phyloP scores from a whole-genome alignment of 2,888 invertebrate species.

The Mesorhabditis sp. region DNA sequence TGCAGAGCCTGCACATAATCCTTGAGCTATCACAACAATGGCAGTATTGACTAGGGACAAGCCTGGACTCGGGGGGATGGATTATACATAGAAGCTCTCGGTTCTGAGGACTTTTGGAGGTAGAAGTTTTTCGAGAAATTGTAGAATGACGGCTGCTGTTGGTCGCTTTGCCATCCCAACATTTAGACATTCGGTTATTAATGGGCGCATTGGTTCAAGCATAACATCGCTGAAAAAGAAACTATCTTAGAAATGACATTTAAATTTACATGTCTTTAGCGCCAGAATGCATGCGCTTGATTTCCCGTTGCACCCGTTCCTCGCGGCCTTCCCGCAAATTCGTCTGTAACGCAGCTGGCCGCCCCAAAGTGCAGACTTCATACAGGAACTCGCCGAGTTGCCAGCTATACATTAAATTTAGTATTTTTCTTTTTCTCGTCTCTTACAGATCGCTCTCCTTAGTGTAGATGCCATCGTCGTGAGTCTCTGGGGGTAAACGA shows the following conservation, averaged over 20 bases:
- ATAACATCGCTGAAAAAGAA: background rate
- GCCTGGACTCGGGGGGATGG: too few species aligned
- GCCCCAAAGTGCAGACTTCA: constrained; percentile 28
- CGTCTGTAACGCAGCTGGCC: constrained; percentile 17
- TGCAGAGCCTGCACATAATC: too few species aligned
- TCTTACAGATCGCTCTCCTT: background rate
- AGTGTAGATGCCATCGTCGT: background rate
- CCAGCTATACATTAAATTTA: constrained; percentile 15
- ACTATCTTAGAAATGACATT: too few species aligned
- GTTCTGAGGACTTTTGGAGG: constrained; percentile 3
- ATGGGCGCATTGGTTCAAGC: background rate
- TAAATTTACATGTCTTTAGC: background rate
- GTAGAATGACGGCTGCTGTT: background rate
- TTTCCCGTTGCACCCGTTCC: background rate
- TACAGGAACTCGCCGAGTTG: constrained; percentile 30
- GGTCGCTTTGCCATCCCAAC: background rate
- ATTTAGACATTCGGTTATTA: background rate
- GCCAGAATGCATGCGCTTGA: background rate
- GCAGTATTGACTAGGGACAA: too few species aligned
- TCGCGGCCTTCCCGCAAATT: constrained; percentile 7
- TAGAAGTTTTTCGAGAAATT: constrained; percentile 3
- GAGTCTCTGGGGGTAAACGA: constrained; percentile 1
- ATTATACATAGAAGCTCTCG: constrained; percentile 3
- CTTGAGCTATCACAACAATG: too few species aligned
- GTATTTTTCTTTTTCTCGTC: background rate